phyloP scores from a whole-genome alignment of 2,113 vertebrate genomes.

The Nannobrachium achirus region DNA sequence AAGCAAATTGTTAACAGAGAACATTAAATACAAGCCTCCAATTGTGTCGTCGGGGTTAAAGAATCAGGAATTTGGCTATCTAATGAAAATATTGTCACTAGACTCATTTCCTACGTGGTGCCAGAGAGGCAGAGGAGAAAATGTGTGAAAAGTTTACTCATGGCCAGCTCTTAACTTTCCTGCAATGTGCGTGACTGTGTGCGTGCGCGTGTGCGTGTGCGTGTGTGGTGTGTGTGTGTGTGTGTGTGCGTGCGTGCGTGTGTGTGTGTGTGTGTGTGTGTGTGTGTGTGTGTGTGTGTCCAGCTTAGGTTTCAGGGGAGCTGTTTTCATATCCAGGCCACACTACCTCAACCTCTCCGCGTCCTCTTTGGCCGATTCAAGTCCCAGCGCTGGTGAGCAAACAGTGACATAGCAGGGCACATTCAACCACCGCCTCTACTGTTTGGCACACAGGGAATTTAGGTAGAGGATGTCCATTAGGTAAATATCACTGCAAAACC shows the following conservation, averaged over 20 bases:
- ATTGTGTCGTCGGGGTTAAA: constrained; percentile 78
- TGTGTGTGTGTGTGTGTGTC: constrained; percentile 51
- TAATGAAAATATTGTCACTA: constrained; percentile 89
- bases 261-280: constrained; percentile 56
- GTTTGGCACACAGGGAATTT: constrained; percentile 12
- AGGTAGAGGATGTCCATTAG: too few relatives aligned
- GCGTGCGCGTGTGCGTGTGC: constrained; percentile 48
- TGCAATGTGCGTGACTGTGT: constrained; percentile 59
- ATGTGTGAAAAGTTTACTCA: constrained; percentile 82
- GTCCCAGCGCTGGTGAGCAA: constrained; percentile 44
- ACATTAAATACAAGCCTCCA: constrained; percentile 80
- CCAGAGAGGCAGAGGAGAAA: constrained; percentile 80
- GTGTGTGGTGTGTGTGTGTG: constrained; percentile 59
- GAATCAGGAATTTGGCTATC: constrained; percentile 81
- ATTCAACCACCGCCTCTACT: constrained; percentile 27
- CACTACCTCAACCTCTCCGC: constrained; percentile 65
- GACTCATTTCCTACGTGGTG: constrained; percentile 87
- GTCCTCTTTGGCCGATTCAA: constrained; percentile 59
- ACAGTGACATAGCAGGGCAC: constrained; percentile 28
- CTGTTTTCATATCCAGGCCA: constrained; percentile 79
- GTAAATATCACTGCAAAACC: too few relatives aligned
- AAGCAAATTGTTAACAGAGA: constrained; percentile 52
- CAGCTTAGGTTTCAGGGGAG: constrained; percentile 78
- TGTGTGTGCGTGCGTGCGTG: constrained; percentile 63
- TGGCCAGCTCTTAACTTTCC: constrained; percentile 67